Evolutionary conservation across 30 jellyfish, hydroid and myxozoan species (phyloP).

Genomic region (Chrysaora quinquecirrha): DNA sequence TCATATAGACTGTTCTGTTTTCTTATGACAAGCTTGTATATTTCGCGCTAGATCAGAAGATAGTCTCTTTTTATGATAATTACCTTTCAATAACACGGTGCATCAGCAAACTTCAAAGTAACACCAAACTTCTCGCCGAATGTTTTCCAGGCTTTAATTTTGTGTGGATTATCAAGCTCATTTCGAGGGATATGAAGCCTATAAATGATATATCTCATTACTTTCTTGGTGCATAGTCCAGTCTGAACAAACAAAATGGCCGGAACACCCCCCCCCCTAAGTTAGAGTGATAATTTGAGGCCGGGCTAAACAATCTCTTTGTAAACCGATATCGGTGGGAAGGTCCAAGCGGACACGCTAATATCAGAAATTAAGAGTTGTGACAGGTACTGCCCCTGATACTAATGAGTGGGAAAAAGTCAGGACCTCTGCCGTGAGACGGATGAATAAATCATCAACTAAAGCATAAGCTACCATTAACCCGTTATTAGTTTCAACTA

Average conservation of each 20-base stretch:
- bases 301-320: background rate
- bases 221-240: too few species aligned
- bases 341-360: background rate
- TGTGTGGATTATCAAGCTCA: conserved; percentile 91
- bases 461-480: too few species aligned
- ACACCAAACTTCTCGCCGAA: conserved; percentile 79
- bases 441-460: too few species aligned
- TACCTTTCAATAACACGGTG: background rate
- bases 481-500: too few species aligned
- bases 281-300: background rate
- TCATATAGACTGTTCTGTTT: too few species aligned
- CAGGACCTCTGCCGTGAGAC: too few species aligned
- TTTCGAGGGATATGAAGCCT: conserved; percentile 83
- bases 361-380: background rate
- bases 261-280: background rate
- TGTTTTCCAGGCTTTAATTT: conserved; percentile 73
- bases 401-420: too few species aligned
- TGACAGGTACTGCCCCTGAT: background rate
- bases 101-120: conserved; percentile 77
- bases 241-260: background rate
- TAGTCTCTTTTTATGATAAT: too few species aligned
- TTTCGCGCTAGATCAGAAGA: too few species aligned
- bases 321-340: background rate
- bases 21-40: too few species aligned
- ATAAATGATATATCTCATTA: too few species aligned